Evolutionary conservation across 2,888 invertebrate genomes (phyloP), one percentile per base, ranked within the genome.

Genomic region (Cryptocephalus primarius): DNA sequence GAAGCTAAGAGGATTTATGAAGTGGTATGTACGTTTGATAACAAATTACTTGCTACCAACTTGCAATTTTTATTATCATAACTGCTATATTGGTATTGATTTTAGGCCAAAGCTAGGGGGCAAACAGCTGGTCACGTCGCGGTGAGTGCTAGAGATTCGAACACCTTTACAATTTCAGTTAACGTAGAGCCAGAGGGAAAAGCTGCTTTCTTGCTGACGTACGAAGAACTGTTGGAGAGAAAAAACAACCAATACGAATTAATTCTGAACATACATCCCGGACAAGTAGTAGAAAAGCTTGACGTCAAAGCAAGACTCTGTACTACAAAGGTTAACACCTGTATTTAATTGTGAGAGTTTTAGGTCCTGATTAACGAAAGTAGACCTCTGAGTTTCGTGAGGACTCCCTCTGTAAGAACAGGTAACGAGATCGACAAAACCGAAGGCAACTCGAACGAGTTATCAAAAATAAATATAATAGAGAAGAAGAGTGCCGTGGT

Each of bases 191-290:
- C 82, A 0, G 67, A 73, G 45, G 74, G 75, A 9, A 77, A 75
- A 50, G 82, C 80, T 0, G 69, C 73, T 1, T 88, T 88, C 66
- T 80, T 80, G 58, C 66, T 85, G 52, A 83, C 78, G 0, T 88
- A 88, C 64, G 83, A 86, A 61, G 83, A 86, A 66, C 59, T 87
- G 34, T 65, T 87, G 40, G 68, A 75, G 13, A 73, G 85, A 4
- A 75, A 76, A 48, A 74, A 79, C 49, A 79, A 80, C 4, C 73
- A 76, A 8, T 87, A 86, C 69, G 80, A 84, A 59, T 77, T 82
- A 55, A 76, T 78, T 9, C 72, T 85, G 46, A 82, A 84, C 64
- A 69, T 85, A 42, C 79, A 82, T 60, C 83, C 84, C 0, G 80
- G 83, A 33, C 76, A 79, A 53, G 61, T 78, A 4, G 81, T 85